Evolutionary conservation across 2,888 invertebrate genomes (phyloP).

Genomic region (Tenthredo mesomela): DNA sequence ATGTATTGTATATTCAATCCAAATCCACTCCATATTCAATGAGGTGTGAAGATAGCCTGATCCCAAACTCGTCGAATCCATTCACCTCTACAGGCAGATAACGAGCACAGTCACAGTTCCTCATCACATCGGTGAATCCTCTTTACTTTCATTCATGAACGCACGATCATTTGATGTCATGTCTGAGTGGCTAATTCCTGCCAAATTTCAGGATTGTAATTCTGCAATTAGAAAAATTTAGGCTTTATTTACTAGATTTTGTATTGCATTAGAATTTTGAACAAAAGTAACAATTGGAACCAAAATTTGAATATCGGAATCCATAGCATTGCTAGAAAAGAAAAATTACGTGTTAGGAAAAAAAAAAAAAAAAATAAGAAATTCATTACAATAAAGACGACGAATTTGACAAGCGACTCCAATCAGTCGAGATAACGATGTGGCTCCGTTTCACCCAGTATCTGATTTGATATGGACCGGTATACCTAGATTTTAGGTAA

Average conservation of each 20-base stretch:
- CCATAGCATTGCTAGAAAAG: too few species aligned
- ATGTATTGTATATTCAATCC: not conserved
- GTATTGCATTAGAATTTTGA: not conserved
- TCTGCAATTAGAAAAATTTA: not conserved
- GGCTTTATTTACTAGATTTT: not conserved
- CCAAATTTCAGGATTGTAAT: not conserved
- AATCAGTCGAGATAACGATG: not conserved
- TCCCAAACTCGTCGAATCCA: not conserved
- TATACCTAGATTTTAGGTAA: not conserved
- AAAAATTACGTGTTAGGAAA: too few species aligned
- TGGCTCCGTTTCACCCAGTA: too few species aligned
- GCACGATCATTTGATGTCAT: not conserved
- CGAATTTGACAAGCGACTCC: not conserved
- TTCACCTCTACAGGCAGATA: not conserved
- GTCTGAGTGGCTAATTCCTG: not conserved
- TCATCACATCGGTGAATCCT: not conserved
- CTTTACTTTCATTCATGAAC: conserved; percentile 11
- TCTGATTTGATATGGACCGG: not conserved
- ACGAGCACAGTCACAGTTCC: not conserved
- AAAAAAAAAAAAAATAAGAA: too few species aligned
- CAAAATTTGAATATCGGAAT: not conserved
- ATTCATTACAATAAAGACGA: too few species aligned
- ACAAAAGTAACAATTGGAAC: not conserved
- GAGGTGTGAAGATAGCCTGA: not conserved
- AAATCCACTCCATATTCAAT: not conserved